A percentile compares a stretch with the other conserved stretches of the same genome.
Evolutionary conservation across 1,140 invertebrate genomes (phyloP).

Genomic region (Caenorhabditis latens): DNA sequence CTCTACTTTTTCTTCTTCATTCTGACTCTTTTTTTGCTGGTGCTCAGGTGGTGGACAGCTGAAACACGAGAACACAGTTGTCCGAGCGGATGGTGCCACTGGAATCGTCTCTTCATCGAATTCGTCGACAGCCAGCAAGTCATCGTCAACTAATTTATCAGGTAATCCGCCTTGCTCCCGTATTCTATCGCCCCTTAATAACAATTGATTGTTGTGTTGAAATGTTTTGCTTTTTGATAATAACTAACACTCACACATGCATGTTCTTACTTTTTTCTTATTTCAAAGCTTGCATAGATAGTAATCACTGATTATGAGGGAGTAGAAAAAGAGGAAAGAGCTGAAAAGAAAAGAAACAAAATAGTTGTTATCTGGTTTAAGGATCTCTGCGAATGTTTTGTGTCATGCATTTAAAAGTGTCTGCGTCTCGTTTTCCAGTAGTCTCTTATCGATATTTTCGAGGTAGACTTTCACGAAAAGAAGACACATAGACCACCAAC

Average conservation of each 20-base stretch:
- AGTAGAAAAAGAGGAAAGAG: background rate
- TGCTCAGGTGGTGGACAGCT: slow-evolving; percentile 66
- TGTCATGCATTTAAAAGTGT: background rate
- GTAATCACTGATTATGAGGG: background rate
- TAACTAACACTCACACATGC: background rate
- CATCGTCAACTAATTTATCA: slow-evolving; percentile 46
- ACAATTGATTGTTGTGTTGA: background rate
- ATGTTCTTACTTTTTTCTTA: no score
- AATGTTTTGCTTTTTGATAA: no score
- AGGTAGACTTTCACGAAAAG: slow-evolving; percentile 24
- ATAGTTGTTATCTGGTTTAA: slow-evolving; percentile 13
- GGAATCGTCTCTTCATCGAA: slow-evolving; percentile 39
- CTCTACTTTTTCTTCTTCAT: background rate
- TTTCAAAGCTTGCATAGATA: background rate
- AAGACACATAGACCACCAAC: background rate
- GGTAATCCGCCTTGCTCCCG: background rate
- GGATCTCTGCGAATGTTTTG: slow-evolving; percentile 8
- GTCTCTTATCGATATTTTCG: background rate
- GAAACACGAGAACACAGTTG: slow-evolving; percentile 77
- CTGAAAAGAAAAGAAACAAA: background rate
- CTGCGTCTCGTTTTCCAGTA: background rate
- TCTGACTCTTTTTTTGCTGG: slow-evolving; percentile 61
- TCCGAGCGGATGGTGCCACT: slow-evolving; percentile 70
- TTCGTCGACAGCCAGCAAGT: slow-evolving; percentile 49
- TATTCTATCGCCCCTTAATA: background rate